Evolutionary conservation across 2,888 invertebrate genomes (phyloP).

Genomic region (Spicauda simplicius): DNA sequence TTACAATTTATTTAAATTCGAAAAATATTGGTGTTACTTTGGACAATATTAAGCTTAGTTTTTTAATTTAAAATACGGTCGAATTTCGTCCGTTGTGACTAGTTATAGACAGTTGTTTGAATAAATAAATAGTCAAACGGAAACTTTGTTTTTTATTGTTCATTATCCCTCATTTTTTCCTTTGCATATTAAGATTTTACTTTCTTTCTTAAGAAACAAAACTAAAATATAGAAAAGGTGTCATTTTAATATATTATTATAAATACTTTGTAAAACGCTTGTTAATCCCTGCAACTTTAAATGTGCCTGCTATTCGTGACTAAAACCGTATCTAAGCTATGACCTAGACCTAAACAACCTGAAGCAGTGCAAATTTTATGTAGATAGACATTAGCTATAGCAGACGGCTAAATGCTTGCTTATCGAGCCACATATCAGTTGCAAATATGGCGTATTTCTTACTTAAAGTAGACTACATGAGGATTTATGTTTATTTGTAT

Average conservation of each 20-base stretch:
- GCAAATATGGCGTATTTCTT: not conserved
- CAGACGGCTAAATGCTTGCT: constrained; percentile 10
- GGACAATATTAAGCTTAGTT: too few relatives aligned
- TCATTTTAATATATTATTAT: not conserved
- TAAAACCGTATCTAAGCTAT: constrained; percentile 9
- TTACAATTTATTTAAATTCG: too few relatives aligned
- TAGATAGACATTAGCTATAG: constrained; percentile 14
- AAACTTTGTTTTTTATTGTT: too few relatives aligned
- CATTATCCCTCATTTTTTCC: not conserved
- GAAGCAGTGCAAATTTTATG: constrained; percentile 3
- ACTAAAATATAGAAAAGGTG: not conserved
- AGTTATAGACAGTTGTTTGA: too few relatives aligned
- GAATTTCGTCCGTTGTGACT: too few relatives aligned
- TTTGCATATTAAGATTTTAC: too few relatives aligned
- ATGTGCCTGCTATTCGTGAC: not conserved
- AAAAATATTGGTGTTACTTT: too few relatives aligned
- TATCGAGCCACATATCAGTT: not conserved
- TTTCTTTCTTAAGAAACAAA: too few relatives aligned
- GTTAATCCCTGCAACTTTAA: not conserved
- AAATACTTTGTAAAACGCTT: not conserved
- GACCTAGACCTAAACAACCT: constrained; percentile 17
- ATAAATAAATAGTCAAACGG: too few relatives aligned
- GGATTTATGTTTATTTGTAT: not conserved
- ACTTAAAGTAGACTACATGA: not conserved
- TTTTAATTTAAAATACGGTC: too few relatives aligned